These are phyloP conservation scores for Sinocyclocheilus rhinocerous DNA, from an alignment of 2,113 vertebrate species.

Conservation along the genomic window DNA sequence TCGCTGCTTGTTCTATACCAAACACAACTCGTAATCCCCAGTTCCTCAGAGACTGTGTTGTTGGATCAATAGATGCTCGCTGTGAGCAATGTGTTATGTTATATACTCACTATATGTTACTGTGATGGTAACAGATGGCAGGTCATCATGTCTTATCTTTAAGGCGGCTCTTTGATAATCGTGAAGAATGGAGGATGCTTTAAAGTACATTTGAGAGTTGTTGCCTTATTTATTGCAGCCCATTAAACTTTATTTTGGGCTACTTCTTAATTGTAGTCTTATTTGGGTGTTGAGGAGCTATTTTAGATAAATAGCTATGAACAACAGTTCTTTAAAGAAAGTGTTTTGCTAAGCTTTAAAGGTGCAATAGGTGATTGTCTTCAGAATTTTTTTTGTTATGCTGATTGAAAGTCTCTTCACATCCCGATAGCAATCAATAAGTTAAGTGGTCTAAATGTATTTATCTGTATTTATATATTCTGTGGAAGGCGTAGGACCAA, in stretches of 20 bases:
- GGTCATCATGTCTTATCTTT: slow-evolving; percentile 3
- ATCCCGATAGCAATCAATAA: too few relatives aligned
- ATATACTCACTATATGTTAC: slow-evolving; percentile 1
- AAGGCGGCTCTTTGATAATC: background rate
- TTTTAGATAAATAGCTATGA: too few relatives aligned
- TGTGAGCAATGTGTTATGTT: slow-evolving; percentile 26
- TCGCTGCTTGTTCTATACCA: slow-evolving; percentile 23
- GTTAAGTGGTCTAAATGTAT: too few relatives aligned
- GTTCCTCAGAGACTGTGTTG: slow-evolving; percentile 2
- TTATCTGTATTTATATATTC: too few relatives aligned
- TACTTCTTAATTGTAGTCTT: background rate
- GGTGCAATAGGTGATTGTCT: too few relatives aligned
- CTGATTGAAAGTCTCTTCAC: too few relatives aligned
- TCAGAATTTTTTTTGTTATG: too few relatives aligned
- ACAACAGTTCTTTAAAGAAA: too few relatives aligned
- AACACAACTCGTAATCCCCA: slow-evolving; percentile 31
- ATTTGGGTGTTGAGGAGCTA: too few relatives aligned
- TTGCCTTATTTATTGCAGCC: background rate
- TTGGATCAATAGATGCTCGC: slow-evolving; percentile 26
- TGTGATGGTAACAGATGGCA: background rate
- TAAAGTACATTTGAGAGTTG: background rate
- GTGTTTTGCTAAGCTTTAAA: too few relatives aligned
- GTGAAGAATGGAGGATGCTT: background rate
- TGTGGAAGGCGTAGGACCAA: too few relatives aligned
- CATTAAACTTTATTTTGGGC: background rate